Evolutionary conservation across 1,140 invertebrate species (phyloP).

Genomic region (Chrysoperla carnea): DNA sequence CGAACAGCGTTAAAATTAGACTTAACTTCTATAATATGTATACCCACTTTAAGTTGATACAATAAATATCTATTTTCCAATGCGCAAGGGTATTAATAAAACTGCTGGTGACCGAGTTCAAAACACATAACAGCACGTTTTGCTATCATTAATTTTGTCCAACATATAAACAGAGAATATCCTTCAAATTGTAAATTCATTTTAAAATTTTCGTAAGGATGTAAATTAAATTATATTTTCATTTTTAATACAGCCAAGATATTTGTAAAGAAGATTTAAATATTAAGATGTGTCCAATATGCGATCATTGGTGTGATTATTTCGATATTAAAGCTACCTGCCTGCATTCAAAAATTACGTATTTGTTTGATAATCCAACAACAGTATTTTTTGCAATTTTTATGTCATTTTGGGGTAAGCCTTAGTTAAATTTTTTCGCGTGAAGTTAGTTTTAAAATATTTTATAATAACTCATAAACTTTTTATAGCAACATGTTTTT

Average conservation of each 20-base stretch:
- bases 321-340: conserved; percentile 81
- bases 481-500: conserved; percentile 55
- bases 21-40: too few species aligned
- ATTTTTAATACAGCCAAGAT: conserved; percentile 46
- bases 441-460: background rate
- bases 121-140: too few species aligned
- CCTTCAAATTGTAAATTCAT: too few species aligned
- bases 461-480: conserved; percentile 5
- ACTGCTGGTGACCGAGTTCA: too few species aligned
- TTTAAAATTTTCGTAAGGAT: too few species aligned
- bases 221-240: conserved; percentile 8
- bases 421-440: background rate
- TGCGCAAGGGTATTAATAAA: too few species aligned
- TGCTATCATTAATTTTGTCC: too few species aligned
- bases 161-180: too few species aligned
- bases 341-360: conserved; percentile 68
- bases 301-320: conserved; percentile 71
- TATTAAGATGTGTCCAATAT: conserved; percentile 68
- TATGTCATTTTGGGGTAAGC: conserved; percentile 90
- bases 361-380: conserved; percentile 88
- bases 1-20: too few species aligned
- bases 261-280: conserved; percentile 47
- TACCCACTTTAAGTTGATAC: too few species aligned
- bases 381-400: conserved; percentile 90
- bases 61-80: too few species aligned